These are phyloP conservation scores for Melanerpes aurifrons DNA, from an alignment of 2,113 vertebrate species.

Conservation along the genomic window DNA sequence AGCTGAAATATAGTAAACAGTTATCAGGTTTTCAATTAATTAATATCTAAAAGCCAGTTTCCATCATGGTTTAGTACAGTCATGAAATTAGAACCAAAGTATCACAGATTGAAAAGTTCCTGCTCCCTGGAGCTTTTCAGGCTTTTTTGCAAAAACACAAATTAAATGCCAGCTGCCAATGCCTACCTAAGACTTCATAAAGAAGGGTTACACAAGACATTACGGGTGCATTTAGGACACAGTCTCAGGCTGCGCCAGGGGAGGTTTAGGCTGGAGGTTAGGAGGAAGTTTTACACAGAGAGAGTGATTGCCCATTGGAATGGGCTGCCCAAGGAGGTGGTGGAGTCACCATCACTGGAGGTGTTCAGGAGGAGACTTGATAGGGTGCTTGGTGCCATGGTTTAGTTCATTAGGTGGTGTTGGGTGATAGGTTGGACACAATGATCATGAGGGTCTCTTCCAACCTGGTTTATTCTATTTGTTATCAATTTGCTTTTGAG, in stretches of 20 bases:
- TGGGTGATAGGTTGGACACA: too few species aligned
- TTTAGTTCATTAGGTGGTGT: too few species aligned
- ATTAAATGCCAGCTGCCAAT: neutral
- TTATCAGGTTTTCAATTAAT: neutral
- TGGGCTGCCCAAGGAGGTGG: too few species aligned
- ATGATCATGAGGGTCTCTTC: too few species aligned
- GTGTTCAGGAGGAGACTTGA: too few species aligned
- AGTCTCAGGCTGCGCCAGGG: too few species aligned
- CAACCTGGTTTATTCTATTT: too few species aligned
- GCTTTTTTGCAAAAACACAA: neutral
- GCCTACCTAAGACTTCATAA: neutral
- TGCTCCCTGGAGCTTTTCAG: neutral
- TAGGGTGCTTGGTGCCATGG: too few species aligned
- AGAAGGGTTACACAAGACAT: neutral
- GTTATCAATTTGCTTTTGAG: neutral
- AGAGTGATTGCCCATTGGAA: too few species aligned
- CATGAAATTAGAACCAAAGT: neutral
- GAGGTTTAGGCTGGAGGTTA: too few species aligned
- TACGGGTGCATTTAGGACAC: accelerated
- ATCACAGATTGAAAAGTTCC: neutral
- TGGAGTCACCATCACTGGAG: too few species aligned
- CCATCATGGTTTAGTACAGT: neutral
- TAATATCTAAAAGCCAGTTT: neutral
- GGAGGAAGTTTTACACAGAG: too few species aligned
- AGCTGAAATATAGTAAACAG: constrained; percentile 76